A percentile compares a stretch with the other conserved stretches of the same genome.
Conservation (phyloP, 2,888 invertebrate species). For the Euzophera pinguis region DNA sequence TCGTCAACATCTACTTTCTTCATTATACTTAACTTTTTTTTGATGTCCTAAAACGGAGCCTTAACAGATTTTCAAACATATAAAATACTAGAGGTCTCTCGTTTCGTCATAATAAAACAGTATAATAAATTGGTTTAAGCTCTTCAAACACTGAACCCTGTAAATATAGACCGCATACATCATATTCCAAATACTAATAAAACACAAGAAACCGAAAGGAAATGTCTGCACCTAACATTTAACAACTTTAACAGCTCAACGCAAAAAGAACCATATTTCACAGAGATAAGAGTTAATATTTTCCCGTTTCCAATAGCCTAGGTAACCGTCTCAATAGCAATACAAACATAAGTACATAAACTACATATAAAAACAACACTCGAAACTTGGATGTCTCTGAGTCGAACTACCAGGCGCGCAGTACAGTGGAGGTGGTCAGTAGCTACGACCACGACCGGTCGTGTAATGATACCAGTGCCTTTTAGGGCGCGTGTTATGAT, state of each 20-base stretch:
- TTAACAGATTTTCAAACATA: too few relatives aligned
- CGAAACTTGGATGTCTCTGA: conserved; percentile 39
- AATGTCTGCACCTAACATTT: conserved; percentile 57
- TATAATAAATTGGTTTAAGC: too few relatives aligned
- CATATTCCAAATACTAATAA: conserved; percentile 59
- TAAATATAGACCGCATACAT: conserved; percentile 35
- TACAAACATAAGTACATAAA: conserved; percentile 63
- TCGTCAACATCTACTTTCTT: too few relatives aligned
- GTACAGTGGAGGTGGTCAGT: conserved; percentile 55
- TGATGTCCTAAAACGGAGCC: too few relatives aligned
- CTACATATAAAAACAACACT: conserved; percentile 69
- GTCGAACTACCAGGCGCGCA: conserved; percentile 64
- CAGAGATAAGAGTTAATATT: not conserved
- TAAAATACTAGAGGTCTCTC: too few relatives aligned
- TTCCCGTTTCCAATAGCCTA: conserved; percentile 24
- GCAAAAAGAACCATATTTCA: not conserved
- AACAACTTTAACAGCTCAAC: conserved; percentile 18
- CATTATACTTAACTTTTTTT: too few relatives aligned
- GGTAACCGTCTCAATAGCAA: conserved; percentile 57
- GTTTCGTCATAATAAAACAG: too few relatives aligned
- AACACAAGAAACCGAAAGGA: conserved; percentile 64
- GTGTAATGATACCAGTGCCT: conserved; percentile 73
- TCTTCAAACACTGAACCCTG: too few relatives aligned
- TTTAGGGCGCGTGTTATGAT: conserved; percentile 72
- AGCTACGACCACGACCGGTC: conserved; percentile 58